Evolutionary conservation across 2,113 vertebrate genomes (phyloP).

Genomic region (Callipepla squamata): DNA sequence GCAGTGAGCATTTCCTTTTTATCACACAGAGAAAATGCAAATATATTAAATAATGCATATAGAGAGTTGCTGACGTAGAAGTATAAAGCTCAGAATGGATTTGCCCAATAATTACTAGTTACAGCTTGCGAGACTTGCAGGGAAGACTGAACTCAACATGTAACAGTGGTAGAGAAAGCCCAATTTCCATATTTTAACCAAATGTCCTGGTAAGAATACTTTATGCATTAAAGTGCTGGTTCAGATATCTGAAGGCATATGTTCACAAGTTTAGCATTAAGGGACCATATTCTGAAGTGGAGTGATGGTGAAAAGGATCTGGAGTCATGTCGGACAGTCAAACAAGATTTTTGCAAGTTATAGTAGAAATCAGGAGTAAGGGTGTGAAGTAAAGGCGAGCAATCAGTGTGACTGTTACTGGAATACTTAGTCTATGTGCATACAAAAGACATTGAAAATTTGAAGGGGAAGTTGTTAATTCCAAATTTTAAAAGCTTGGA

Average conservation of each 20-base stretch:
- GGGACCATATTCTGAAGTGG: neutral
- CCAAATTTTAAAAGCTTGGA: neutral
- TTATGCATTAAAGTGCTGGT: neutral
- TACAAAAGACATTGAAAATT: neutral
- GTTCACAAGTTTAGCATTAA: neutral
- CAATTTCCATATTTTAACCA: neutral
- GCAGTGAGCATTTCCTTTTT: neutral
- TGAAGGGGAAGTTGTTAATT: rapidly evolving
- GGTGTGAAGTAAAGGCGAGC: neutral
- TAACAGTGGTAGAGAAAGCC: neutral
- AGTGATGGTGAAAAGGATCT: neutral
- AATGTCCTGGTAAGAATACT: neutral
- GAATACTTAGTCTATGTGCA: neutral
- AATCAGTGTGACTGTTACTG: neutral
- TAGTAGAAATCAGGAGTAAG: neutral
- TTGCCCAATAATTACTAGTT: neutral
- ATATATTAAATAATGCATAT: neutral
- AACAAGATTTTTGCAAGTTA: neutral
- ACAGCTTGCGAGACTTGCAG: neutral
- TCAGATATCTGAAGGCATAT: rapidly evolving
- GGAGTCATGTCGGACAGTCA: neutral
- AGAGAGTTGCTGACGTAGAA: neutral
- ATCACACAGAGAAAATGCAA: neutral
- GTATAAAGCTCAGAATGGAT: neutral
- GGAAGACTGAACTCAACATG: neutral